These are phyloP conservation scores for Microtus pennsylvanicus DNA, from an alignment of 2,113 vertebrate species.

Conservation along the genomic window DNA sequence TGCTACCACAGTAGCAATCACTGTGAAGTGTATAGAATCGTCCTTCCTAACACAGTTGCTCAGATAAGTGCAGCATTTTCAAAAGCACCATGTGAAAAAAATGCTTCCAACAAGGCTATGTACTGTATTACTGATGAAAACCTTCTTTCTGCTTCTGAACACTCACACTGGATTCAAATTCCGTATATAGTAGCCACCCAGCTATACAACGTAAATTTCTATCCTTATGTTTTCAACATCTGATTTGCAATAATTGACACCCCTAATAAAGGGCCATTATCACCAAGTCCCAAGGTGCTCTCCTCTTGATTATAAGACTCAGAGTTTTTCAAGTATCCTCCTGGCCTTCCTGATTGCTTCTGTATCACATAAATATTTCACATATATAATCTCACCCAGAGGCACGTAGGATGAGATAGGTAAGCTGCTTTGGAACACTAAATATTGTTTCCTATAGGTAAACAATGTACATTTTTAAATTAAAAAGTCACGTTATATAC, in stretches of 20 bases:
- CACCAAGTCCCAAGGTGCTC: no score
- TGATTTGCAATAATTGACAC: background rate
- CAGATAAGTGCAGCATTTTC: background rate
- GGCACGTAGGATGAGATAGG: background rate
- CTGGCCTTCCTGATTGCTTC: background rate
- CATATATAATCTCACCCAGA: background rate
- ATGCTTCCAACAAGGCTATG: background rate
- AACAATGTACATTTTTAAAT: background rate
- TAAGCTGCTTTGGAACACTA: background rate
- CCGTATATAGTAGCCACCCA: background rate
- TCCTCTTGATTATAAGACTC: background rate
- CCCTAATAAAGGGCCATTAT: fast-evolving
- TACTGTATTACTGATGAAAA: background rate
- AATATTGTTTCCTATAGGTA: background rate
- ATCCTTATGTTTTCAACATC: background rate
- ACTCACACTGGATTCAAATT: background rate
- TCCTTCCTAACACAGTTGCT: background rate
- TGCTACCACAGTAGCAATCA: background rate
- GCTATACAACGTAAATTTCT: background rate
- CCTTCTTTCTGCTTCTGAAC: background rate
- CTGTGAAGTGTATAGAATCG: background rate
- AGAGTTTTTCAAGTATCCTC: background rate
- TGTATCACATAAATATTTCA: background rate
- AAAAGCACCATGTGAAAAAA: background rate
- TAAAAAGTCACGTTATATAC: background rate